Conservation (phyloP, 35 echinoderm and acorn worm genomes). For the Apostichopus parvimensis region DNA sequence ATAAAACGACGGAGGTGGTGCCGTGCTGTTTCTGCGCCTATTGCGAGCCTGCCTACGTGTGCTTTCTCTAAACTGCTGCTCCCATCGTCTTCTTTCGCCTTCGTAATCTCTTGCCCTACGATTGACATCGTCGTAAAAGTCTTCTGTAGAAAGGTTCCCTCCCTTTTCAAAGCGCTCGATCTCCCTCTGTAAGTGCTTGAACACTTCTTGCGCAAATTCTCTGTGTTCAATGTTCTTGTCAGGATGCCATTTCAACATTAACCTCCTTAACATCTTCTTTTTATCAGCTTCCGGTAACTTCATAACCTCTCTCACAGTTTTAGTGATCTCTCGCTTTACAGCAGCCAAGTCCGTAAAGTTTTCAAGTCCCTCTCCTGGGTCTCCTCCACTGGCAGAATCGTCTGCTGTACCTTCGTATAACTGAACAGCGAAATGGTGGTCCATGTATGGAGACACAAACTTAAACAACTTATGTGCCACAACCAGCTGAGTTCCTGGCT, state of each 20-base stretch:
- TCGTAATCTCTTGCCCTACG: not conserved
- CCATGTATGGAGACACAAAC: no score
- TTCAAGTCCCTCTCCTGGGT: not conserved
- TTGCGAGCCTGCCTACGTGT: not conserved
- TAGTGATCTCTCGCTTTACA: conserved; percentile 34
- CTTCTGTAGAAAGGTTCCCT: not conserved
- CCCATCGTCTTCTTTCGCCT: not conserved
- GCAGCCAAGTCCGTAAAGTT: not conserved
- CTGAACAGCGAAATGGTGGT: no score
- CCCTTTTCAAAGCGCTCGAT: not conserved
- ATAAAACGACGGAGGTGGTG: conserved; percentile 41
- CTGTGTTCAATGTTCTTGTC: conserved; percentile 30
- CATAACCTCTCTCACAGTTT: not conserved
- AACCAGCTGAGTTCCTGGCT: no score
- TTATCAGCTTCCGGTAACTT: conserved; percentile 9
- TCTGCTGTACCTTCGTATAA: no score
- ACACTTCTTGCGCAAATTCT: conserved; percentile 34
- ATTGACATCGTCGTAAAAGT: conserved; percentile 30
- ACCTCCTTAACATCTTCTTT: conserved; percentile 35
- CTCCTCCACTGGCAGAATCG: not conserved
- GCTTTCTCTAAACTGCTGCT: not conserved
- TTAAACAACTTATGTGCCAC: no score
- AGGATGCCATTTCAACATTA: conserved; percentile 53
- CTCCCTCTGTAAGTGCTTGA: conserved; percentile 37
- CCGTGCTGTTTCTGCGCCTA: not conserved